Evolutionary conservation across 2,797 vertebrate genomes (phyloP).

Genomic region (Tragelaphus eurycerus): DNA sequence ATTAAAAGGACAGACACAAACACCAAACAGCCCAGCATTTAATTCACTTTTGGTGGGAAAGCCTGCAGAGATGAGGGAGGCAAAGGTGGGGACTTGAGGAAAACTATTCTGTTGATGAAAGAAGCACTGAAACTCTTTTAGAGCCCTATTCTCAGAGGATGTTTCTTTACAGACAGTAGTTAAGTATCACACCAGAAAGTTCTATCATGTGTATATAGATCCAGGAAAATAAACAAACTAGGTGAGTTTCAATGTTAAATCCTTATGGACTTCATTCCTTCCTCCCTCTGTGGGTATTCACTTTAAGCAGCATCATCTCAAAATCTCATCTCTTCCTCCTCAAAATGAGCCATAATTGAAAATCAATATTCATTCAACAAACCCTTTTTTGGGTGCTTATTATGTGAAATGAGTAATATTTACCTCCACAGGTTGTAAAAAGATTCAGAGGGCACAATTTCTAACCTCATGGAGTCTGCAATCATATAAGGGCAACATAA

Average conservation of each 20-base stretch:
- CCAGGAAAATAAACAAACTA: neutral
- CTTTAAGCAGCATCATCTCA: neutral
- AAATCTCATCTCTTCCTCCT: neutral
- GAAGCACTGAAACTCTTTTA: neutral
- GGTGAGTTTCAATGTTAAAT: neutral
- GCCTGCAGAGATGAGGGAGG: neutral
- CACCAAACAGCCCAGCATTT: neutral
- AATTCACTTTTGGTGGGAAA: neutral
- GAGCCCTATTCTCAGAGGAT: neutral
- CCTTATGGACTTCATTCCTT: neutral
- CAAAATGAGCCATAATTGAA: conserved; percentile 7
- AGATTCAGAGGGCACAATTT: neutral
- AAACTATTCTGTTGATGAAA: neutral
- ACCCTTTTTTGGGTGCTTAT: neutral
- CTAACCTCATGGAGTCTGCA: neutral
- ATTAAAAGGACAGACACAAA: neutral
- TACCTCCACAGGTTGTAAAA: neutral
- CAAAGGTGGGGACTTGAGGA: neutral
- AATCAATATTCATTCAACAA: neutral
- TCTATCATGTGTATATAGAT: neutral
- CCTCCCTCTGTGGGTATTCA: neutral
- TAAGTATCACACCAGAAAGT: neutral
- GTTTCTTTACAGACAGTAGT: neutral
- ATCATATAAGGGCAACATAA: neutral
- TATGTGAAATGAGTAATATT: neutral